Percentiles rank a stretch among this genome's conserved stretches.
Evolutionary conservation across 1,140 invertebrate genomes (phyloP).

Genomic region (Mesaphorura yosii): DNA sequence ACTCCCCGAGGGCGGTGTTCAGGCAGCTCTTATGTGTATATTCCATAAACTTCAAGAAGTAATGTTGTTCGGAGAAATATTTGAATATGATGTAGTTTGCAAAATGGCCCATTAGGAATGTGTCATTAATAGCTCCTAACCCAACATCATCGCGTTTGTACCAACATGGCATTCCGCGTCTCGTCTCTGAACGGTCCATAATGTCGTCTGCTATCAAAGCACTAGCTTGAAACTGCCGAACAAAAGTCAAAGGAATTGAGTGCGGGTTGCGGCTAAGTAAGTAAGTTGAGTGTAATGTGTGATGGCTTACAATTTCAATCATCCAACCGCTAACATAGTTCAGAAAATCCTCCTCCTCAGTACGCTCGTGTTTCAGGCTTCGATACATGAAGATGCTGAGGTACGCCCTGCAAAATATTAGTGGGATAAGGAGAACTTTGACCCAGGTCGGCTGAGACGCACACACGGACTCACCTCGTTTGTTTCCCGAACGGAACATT

Average conservation of each 20-base stretch:
- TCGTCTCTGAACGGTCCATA: slow-evolving; percentile 47
- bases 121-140: slow-evolving; percentile 54
- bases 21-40: slow-evolving; percentile 56
- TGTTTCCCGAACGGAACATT: background rate
- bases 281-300: background rate
- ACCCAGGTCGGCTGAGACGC: background rate
- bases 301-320: slow-evolving; percentile 66
- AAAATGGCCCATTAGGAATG: slow-evolving; percentile 61
- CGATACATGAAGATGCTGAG: background rate
- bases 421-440: background rate
- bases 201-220: slow-evolving; percentile 52
- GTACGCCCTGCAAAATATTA: background rate
- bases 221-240: slow-evolving; percentile 41
- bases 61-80: slow-evolving; percentile 62
- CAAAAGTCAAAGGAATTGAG: background rate
- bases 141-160: slow-evolving; percentile 45
- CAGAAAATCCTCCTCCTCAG: background rate
- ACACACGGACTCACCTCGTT: background rate
- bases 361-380: background rate
- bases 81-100: slow-evolving; percentile 65
- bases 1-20: slow-evolving; percentile 9
- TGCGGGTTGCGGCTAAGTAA: background rate
- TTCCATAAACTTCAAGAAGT: slow-evolving; percentile 68
- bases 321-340: slow-evolving; percentile 82
- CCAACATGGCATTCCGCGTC: slow-evolving; percentile 52